Conservation (phyloP, 2,797 vertebrate genomes). For the Cyclura pinguis region DNA sequence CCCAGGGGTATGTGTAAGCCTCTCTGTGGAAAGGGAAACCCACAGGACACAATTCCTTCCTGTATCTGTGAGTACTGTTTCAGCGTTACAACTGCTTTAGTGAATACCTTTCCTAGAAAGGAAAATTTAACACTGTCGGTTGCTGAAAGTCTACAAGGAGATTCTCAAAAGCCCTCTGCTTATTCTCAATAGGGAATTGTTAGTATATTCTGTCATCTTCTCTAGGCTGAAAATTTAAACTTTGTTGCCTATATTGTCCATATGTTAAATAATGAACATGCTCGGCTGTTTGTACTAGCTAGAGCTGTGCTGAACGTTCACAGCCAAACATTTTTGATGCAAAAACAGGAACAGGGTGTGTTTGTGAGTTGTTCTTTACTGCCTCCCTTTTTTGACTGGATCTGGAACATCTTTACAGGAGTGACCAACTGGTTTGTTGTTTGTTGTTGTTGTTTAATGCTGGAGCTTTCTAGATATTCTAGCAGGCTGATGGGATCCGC, state of each 20-base stretch:
- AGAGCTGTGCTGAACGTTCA: background rate
- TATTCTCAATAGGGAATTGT: slow-evolving; percentile 53
- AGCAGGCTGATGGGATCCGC: no score
- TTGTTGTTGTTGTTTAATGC: no score
- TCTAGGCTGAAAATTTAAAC: slow-evolving; percentile 59
- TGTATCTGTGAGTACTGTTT: slow-evolving; percentile 14
- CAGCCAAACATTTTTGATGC: background rate
- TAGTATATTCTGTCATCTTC: slow-evolving; percentile 1
- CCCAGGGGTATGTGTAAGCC: background rate
- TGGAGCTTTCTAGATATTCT: no score
- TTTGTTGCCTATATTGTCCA: slow-evolving; percentile 65
- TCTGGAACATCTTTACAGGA: background rate
- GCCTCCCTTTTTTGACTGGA: background rate
- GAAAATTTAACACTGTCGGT: slow-evolving; percentile 33
- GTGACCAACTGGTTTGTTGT: background rate
- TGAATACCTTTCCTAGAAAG: slow-evolving; percentile 38
- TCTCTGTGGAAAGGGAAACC: background rate
- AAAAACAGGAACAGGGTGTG: background rate
- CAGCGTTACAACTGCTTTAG: slow-evolving; percentile 26
- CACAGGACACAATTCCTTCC: background rate
- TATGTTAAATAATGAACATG: slow-evolving; percentile 58
- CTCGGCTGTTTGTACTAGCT: slow-evolving; percentile 57
- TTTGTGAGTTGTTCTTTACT: background rate
- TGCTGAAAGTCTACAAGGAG: background rate
- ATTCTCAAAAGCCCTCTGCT: slow-evolving; percentile 52